Percentiles rank a stretch among this genome's conserved stretches.
Conservation (phyloP, 1,140 invertebrate genomes). For the Dinothrombium tinctorium region DNA sequence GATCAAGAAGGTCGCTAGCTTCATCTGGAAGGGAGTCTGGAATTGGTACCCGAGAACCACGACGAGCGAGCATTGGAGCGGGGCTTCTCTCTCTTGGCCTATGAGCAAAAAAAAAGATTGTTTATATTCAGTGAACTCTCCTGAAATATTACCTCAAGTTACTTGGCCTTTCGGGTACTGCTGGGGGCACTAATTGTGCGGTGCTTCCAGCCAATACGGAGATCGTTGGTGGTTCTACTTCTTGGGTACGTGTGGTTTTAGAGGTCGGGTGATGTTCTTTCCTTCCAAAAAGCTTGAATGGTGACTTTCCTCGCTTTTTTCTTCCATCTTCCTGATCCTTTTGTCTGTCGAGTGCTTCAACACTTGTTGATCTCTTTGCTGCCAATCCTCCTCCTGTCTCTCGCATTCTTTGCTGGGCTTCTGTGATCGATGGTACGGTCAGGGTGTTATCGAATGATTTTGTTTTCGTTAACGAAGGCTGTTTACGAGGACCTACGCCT, state of each 20-base stretch:
- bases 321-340: conserved; percentile 35
- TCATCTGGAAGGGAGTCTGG: conserved; percentile 9
- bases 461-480: conserved; percentile 39
- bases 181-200: neutral
- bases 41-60: conserved; percentile 7
- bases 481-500: conserved; percentile 17
- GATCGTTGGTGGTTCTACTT: conserved; percentile 4
- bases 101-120: neutral
- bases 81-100: neutral
- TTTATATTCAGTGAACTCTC: neutral
- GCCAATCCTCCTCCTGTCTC: neutral
- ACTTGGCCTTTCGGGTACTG: neutral
- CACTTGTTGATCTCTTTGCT: neutral
- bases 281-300: conserved; percentile 62
- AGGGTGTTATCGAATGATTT: conserved; percentile 18
- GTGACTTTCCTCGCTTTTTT: conserved; percentile 60
- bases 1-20: conserved; percentile 9
- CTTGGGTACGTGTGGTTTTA: neutral
- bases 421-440: conserved; percentile 8
- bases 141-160: neutral
- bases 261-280: conserved; percentile 22
- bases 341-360: neutral
- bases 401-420: conserved; percentile 11
- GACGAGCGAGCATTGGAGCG: neutral
- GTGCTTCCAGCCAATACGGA: neutral